Evolutionary conservation across 2,113 vertebrate species (phyloP).

Genomic region (Dryoscopus gambensis): DNA sequence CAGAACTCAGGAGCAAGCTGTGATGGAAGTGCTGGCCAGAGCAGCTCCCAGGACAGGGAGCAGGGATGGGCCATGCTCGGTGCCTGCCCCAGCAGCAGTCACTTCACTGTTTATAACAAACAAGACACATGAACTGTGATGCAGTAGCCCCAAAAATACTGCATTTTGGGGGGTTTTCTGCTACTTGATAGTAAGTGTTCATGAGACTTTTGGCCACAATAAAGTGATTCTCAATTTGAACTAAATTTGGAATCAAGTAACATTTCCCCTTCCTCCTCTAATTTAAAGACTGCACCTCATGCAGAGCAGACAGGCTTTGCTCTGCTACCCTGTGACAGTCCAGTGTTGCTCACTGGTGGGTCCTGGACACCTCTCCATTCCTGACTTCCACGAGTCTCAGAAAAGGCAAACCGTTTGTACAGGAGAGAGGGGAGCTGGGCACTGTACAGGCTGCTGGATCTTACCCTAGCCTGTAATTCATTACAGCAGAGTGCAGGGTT

Average conservation of each 20-base stretch:
- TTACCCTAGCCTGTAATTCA: background rate
- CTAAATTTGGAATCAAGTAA: background rate
- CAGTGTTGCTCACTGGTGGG: background rate
- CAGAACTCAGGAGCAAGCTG: background rate
- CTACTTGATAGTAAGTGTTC: background rate
- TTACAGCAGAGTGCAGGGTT: background rate
- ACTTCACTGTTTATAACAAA: background rate
- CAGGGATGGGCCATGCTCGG: background rate
- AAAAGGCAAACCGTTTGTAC: background rate
- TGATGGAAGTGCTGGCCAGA: background rate
- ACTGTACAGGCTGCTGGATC: background rate
- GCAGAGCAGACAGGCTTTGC: background rate
- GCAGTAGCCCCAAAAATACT: background rate
- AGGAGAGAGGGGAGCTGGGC: background rate
- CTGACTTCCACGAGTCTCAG: background rate
- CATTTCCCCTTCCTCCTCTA: background rate
- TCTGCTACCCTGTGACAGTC: background rate
- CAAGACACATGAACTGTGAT: background rate
- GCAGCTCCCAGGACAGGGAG: background rate
- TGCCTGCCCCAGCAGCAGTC: background rate
- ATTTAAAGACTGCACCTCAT: background rate
- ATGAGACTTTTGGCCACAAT: background rate
- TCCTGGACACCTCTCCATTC: background rate
- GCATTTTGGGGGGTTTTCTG: background rate
- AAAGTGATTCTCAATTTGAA: background rate